Conservation (phyloP, 2,888 invertebrate species). For the Tachystola acroxantha region DNA sequence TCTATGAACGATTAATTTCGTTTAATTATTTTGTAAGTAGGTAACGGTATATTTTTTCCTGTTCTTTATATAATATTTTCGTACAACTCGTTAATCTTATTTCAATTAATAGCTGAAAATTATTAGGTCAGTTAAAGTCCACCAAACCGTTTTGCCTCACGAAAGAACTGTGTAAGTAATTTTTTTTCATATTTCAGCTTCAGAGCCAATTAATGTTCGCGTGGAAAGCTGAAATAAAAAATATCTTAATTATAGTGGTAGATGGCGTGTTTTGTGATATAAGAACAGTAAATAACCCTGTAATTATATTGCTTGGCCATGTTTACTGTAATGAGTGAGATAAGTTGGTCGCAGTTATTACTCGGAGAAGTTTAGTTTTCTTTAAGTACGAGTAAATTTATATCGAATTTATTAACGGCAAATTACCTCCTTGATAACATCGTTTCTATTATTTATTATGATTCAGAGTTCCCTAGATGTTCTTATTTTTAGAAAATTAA, state of each 20-base stretch:
- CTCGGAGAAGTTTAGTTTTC: too few species aligned
- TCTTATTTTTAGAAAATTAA: too few species aligned
- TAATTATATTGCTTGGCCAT: slow-evolving; percentile 61
- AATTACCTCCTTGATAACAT: too few species aligned
- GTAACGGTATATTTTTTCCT: too few species aligned
- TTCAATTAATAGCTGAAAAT: not conserved
- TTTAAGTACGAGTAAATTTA: too few species aligned
- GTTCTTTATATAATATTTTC: too few species aligned
- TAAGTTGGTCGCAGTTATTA: slow-evolving; percentile 22
- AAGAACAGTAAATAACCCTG: slow-evolving; percentile 55
- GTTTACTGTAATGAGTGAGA: slow-evolving; percentile 69
- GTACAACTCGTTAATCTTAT: too few species aligned
- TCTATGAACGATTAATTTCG: too few species aligned
- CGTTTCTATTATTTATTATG: too few species aligned
- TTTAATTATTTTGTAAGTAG: too few species aligned
- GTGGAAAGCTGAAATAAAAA: slow-evolving; percentile 66
- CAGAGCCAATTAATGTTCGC: slow-evolving; percentile 42
- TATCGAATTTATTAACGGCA: too few species aligned
- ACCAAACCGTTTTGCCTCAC: slow-evolving; percentile 3
- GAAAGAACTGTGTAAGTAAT: slow-evolving; percentile 7
- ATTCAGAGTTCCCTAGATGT: too few species aligned
- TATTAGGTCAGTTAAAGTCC: slow-evolving; percentile 4
- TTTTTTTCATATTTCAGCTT: slow-evolving; percentile 10
- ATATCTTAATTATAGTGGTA: slow-evolving; percentile 64
- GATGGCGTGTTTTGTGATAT: slow-evolving; percentile 66